These are phyloP conservation scores for Gymnorhina tibicen DNA, from an alignment of 2,113 vertebrate genomes.

Conservation along the genomic window DNA sequence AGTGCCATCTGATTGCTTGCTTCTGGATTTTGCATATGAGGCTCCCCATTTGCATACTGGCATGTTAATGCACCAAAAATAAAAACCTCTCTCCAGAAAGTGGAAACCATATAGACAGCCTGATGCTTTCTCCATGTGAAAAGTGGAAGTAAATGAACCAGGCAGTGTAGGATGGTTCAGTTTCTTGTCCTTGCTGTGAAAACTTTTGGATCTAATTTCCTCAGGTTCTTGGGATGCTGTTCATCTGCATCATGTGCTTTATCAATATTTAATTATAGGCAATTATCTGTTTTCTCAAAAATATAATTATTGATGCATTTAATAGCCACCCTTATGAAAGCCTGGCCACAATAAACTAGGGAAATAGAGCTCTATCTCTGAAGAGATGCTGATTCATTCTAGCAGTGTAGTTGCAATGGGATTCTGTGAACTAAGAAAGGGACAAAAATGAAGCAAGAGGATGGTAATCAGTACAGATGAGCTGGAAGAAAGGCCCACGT, in stretches of 20 bases:
- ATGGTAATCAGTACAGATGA: neutral
- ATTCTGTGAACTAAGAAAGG: neutral
- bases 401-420: neutral
- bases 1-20: neutral
- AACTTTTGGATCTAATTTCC: neutral
- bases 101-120: neutral
- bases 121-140: neutral
- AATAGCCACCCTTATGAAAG: neutral
- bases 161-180: neutral
- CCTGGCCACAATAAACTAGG: neutral
- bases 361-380: neutral
- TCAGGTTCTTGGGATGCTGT: neutral
- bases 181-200: neutral
- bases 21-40: neutral
- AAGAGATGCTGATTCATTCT: neutral
- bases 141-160: neutral
- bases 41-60: neutral
- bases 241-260: neutral
- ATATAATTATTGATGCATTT: neutral
- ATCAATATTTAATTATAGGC: neutral
- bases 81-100: neutral
- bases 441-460: neutral
- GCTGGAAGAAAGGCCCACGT: neutral
- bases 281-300: neutral
- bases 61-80: neutral